Base-by-base conservation (phyloP, 2,797 vertebrate species). In the Hippoglossus hippoglossus region DNA sequence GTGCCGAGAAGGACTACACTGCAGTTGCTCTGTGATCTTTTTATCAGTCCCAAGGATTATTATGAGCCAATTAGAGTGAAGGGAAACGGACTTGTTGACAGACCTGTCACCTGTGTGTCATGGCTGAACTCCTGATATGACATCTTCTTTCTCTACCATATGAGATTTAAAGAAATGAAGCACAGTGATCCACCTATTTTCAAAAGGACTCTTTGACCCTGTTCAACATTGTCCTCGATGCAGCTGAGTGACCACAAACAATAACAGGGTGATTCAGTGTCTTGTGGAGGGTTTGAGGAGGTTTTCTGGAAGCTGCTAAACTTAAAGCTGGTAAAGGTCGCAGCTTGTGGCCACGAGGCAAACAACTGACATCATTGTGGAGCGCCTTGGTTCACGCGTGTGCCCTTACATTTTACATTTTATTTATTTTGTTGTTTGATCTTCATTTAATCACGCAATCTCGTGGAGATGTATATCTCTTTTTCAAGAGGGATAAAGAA, bases 1-100 rank as follows among this genome's bases (percentile, higher is more conserved):
- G 63, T 71, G 71, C 71, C 68, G 24, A 67, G 31, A 11, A 68
- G 56, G 60, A 81, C 59, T 57, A 60, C 62, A 81, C 59, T 55
- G 59, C 61, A 60, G 69, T 62, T 36, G 69, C 58, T 60, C 15
- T 61, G 24, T 72, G 78, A 52, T 51, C 86, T 89, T 93, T 91
- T 90, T 93, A 93, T 90, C 81, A 49, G 74, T 67, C 53, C 36
- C 36, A 75, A 49, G 82, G 84, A 85, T 89, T 84, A 80, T 83
- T 71, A 63, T 19, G 66, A 85, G 73, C 91, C 89, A 90, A 90
- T 94, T 90, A 90, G 79, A 89, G 67, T 67, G 21, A 13, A 85
- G 90, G 68, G 59, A 55, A 53, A n/a, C 41, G 12, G 47, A 68
- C 59, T 50, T 73, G 74, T 82, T 85, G 57, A 82, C 51, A 53